These are phyloP conservation scores for Rhinichthys osculus DNA, from an alignment of 2,797 vertebrate genomes.

Conservation along the genomic window DNA sequence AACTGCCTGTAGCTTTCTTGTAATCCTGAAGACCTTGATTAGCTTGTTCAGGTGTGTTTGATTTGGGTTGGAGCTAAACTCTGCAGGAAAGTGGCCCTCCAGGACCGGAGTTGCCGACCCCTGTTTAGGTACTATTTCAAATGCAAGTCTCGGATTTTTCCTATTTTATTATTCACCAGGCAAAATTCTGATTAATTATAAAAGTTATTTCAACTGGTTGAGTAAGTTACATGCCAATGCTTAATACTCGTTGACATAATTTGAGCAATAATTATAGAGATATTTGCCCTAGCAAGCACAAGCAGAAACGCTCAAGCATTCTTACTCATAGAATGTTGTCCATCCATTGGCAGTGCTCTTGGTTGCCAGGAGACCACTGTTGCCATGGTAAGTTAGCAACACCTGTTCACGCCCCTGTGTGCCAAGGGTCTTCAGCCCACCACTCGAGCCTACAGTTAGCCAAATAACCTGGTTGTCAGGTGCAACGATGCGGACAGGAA, in stretches of 20 bases:
- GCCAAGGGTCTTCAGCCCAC: slow-evolving; percentile 92
- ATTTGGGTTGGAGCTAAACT: neutral
- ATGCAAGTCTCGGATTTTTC: neutral
- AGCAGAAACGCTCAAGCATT: slow-evolving; percentile 58
- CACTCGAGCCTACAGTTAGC: slow-evolving; percentile 93
- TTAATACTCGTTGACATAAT: neutral
- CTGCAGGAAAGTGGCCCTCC: neutral
- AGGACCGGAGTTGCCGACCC: neutral
- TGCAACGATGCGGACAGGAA: slow-evolving; percentile 93
- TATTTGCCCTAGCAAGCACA: neutral
- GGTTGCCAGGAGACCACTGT: slow-evolving; percentile 93
- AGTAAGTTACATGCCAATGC: neutral
- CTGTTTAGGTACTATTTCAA: neutral
- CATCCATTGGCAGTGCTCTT: slow-evolving; percentile 97
- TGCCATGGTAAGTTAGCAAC: slow-evolving; percentile 95
- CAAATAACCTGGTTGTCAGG: slow-evolving; percentile 98
- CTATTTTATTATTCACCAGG: neutral
- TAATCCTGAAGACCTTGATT: neutral
- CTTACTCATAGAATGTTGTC: slow-evolving; percentile 99
- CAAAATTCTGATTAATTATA: neutral
- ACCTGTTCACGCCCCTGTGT: slow-evolving; percentile 94
- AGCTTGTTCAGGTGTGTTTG: neutral
- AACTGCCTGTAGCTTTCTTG: neutral
- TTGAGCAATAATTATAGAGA: neutral
- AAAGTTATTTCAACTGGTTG: neutral